A percentile compares a stretch with the other conserved stretches of the same genome.
phyloP scores from a whole-genome alignment of 2,797 vertebrate species.

The Pteropus rufus region DNA sequence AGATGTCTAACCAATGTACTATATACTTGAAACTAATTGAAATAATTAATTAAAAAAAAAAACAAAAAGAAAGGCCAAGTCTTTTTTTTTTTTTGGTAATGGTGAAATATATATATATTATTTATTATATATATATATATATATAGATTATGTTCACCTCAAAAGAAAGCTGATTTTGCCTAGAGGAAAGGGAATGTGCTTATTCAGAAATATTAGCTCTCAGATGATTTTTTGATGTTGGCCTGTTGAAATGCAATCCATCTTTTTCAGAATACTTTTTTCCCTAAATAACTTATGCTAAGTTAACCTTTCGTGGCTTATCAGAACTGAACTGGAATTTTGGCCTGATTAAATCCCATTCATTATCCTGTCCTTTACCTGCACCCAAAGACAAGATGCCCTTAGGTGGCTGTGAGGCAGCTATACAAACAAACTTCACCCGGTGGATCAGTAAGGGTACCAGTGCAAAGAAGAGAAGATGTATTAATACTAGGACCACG shows the following conservation, averaged over 20 bases:
- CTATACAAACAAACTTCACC: neutral
- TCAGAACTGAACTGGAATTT: neutral
- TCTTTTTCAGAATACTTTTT: neutral
- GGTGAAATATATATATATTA: no score
- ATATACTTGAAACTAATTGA: no score
- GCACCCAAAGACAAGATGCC: neutral
- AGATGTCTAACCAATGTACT: no score
- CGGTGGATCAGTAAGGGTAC: neutral
- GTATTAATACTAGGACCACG: neutral
- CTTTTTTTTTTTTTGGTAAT: no score
- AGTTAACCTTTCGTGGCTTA: neutral
- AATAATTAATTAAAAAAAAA: no score
- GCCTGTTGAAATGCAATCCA: neutral
- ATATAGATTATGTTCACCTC: neutral
- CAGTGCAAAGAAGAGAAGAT: neutral
- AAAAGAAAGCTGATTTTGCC: neutral
- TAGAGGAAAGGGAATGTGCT: neutral
- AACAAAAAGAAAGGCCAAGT: no score
- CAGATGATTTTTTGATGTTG: neutral
- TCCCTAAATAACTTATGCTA: neutral
- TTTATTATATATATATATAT: no score
- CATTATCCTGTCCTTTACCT: neutral
- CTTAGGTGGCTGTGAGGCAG: neutral
- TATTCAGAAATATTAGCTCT: neutral
- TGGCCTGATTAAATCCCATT: neutral